Evolutionary conservation across 2,113 vertebrate species (phyloP).

Genomic region (Bambusicola thoracicus): DNA sequence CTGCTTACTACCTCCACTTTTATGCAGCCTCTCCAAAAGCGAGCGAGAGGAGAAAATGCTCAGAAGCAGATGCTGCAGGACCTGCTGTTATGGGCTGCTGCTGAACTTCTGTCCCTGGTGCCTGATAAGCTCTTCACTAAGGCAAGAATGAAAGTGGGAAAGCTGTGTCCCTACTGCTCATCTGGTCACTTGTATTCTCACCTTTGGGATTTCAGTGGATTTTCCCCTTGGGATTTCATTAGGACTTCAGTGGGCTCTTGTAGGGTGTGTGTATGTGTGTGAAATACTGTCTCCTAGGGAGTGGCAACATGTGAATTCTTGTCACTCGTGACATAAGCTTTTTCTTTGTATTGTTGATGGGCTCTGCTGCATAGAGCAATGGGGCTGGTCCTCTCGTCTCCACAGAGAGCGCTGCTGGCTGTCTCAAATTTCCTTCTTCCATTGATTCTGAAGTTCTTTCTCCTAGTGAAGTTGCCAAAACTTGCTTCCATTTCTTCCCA

Average conservation of each 20-base stretch:
- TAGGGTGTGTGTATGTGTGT: too few species aligned
- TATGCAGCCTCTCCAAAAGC: background rate
- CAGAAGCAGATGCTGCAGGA: background rate
- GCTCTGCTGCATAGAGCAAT: background rate
- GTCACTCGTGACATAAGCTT: background rate
- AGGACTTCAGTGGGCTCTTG: too few species aligned
- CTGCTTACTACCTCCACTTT: background rate
- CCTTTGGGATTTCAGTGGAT: background rate
- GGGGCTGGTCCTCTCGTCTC: background rate
- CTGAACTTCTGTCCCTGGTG: background rate
- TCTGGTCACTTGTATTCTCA: background rate
- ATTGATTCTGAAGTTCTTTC: background rate
- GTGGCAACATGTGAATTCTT: background rate
- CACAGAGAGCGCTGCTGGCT: background rate
- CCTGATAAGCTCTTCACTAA: background rate
- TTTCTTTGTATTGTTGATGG: background rate
- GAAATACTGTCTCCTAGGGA: background rate
- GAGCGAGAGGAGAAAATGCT: background rate
- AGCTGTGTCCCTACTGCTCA: background rate
- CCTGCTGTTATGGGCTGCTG: background rate
- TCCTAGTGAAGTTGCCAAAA: background rate
- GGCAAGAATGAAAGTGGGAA: conserved; percentile 4
- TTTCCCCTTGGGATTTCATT: too few species aligned
- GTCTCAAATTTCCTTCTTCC: background rate
- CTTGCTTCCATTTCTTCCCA: background rate